Base-by-base conservation (phyloP, 1,140 invertebrate genomes). In the Chrysopa pallens region DNA sequence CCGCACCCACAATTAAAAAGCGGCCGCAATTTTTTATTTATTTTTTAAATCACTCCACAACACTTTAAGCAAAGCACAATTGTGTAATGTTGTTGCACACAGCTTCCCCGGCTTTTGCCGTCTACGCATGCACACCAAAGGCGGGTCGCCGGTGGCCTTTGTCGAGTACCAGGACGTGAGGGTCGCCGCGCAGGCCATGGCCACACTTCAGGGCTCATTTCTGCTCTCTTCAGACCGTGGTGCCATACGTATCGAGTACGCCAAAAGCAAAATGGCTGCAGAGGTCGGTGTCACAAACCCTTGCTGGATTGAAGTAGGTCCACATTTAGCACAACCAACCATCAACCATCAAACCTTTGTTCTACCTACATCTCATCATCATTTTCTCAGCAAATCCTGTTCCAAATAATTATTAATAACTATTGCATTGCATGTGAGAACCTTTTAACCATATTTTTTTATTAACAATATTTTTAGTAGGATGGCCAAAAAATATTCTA, bases 181-280 rank as follows among this genome's bases (percentile, higher is more conserved):
- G 58, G 85, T 80, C 63, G 92, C 93, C 48, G 76, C 84, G 53
- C 78, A 85, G 55, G 91, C 89, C 53, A 83, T 95, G 80, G 74
- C 78, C 53, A 75, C 83, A 53, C 78, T 97, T 50, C 90, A 96
- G 67, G 92, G 91, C 60, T 86, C 86, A 60, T 84, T 91, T 63
- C 78, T 96, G 49, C 76, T 90, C 58, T 91, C 88, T 62, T 94
- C 89, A 46, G 92, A 95, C 62, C 77, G 85, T 52, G 89, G 89
- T 56, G 87, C 90, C 59, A 93, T 97, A 64, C 80, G 91, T 64
- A 93, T 96, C 64, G 93, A 97, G 75, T 96, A 90, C 73, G 92
- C 92, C 62, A 91, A 92, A 73, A 91, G 84, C 68, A 94, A 94
- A 78, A 95, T 96, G 91, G 75, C 72, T 56, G 74, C 74, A 47